Base-by-base conservation (phyloP, 1,140 invertebrate species). In the Drosophila pallidifrons region DNA sequence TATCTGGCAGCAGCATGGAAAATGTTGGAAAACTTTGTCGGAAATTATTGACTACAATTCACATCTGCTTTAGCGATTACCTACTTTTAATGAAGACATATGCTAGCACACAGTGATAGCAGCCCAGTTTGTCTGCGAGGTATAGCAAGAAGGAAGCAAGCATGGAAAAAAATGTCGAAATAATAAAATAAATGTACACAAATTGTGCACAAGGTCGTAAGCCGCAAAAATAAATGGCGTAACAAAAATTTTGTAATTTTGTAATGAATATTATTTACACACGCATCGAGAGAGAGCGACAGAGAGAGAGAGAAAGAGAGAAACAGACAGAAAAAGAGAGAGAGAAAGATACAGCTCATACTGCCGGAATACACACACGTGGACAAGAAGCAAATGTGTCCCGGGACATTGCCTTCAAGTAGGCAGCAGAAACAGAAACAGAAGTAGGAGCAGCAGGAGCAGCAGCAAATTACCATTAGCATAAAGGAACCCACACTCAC, bases 241-340 rank as follows among this genome's bases (percentile, higher is more conserved):
- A 49, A 51, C 59, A 73, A 79, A 81, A 66, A 79, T 69, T 72
- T 82, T 69, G 65, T 79, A 88, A 86, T 86, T 82, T 88, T 79
- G 61, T 88, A 86, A 82, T 88, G 80, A 82, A 88, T 86, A 87
- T 87, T 82, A 86, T 82, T 82, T 85, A 67, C 72, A 86, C 82
- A 86, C 79, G 64, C 64, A 74, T 59, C 32, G n/a, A 47, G n/a
- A 59, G 10, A 25, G 3, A 25, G 3, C 3, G 3, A 25, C 3
- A 25, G 3, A 25, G 20, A 4, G 20, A 25, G 0, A 20, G 2
- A 20, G 20, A 20, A 20, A 20, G 20, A 20, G 20, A 25, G 20
- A 25, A 1, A 16, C 1, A 16, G 16, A 16, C 1, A 16, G 16
- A 16, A 1, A 16, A 3, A 3, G 2, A 20, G 2, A 20, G 0